These are phyloP conservation scores for Trichonephila clavata DNA, from an alignment of 1,140 invertebrate genomes.

Conservation along the genomic window DNA sequence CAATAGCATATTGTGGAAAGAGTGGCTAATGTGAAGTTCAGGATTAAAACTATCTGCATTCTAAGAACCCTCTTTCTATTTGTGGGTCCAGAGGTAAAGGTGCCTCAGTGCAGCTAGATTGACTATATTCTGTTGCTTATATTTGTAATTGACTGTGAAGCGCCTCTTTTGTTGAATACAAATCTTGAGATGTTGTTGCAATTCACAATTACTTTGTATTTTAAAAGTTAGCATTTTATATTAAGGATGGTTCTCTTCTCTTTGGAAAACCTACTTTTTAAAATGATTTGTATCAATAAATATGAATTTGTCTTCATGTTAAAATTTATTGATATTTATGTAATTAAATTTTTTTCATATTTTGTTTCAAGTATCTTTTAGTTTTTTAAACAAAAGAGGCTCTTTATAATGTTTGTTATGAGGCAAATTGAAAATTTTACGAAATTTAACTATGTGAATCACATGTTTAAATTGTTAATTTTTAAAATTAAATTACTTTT, in stretches of 20 bases:
- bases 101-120: constrained; percentile 57
- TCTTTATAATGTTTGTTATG: neutral
- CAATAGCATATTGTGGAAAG: neutral
- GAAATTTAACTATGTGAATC: constrained; percentile 4
- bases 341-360: neutral
- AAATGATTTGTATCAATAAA: no score
- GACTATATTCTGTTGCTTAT: constrained; percentile 38
- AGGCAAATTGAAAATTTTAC: neutral
- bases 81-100: constrained; percentile 14
- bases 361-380: neutral
- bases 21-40: neutral
- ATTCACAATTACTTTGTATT: neutral
- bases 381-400: constrained; percentile 21
- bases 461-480: neutral
- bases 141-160: neutral
- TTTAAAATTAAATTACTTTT: constrained; percentile 2
- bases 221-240: neutral
- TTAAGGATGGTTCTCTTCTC: no score
- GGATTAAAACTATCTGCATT: neutral
- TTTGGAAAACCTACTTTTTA: no score
- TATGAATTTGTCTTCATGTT: neutral
- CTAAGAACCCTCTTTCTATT: constrained; percentile 1
- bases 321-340: neutral
- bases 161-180: constrained; percentile 1
- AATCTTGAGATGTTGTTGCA: neutral